phyloP scores from a whole-genome alignment of 2,888 invertebrate genomes.

The Pachydiplax longipennis region DNA sequence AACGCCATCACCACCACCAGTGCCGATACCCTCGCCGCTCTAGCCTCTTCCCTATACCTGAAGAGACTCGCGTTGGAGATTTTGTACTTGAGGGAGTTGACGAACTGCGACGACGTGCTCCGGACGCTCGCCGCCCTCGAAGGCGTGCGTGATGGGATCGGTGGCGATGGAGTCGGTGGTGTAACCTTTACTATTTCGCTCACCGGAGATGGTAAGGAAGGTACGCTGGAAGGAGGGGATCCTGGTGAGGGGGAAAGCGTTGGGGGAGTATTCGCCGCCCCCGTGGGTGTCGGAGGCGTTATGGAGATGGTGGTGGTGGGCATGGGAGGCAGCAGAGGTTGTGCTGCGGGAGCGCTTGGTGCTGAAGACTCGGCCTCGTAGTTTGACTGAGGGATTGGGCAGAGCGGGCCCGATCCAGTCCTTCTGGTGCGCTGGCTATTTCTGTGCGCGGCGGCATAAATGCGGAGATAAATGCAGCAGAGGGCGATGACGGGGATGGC shows the following conservation, averaged over 20 bases:
- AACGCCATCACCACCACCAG: slow-evolving; percentile 75
- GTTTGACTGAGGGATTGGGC: slow-evolving; percentile 62
- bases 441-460: slow-evolving; percentile 77
- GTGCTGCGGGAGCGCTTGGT: slow-evolving; percentile 12
- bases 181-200: slow-evolving; percentile 6
- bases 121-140: slow-evolving; percentile 58
- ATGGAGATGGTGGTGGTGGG: slow-evolving; percentile 38
- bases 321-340: slow-evolving; percentile 33
- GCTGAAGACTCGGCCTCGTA: slow-evolving; percentile 52
- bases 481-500: slow-evolving; percentile 68
- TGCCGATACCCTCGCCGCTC: slow-evolving; percentile 86
- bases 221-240: slow-evolving; percentile 10
- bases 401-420: slow-evolving; percentile 63
- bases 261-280: slow-evolving; percentile 3
- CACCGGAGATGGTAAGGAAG: background rate
- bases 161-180: slow-evolving; percentile 9
- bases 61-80: slow-evolving; percentile 86
- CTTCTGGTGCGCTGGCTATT: slow-evolving; percentile 70
- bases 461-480: slow-evolving; percentile 76
- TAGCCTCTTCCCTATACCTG: slow-evolving; percentile 85
- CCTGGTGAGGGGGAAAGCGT: slow-evolving; percentile 13
- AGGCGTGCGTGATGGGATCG: background rate
- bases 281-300: slow-evolving; percentile 38
- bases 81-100: slow-evolving; percentile 76
- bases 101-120: slow-evolving; percentile 69